These are phyloP conservation scores for Hypocryptadius cinnamomeus DNA, from an alignment of 2,113 vertebrate species.

Conservation along the genomic window DNA sequence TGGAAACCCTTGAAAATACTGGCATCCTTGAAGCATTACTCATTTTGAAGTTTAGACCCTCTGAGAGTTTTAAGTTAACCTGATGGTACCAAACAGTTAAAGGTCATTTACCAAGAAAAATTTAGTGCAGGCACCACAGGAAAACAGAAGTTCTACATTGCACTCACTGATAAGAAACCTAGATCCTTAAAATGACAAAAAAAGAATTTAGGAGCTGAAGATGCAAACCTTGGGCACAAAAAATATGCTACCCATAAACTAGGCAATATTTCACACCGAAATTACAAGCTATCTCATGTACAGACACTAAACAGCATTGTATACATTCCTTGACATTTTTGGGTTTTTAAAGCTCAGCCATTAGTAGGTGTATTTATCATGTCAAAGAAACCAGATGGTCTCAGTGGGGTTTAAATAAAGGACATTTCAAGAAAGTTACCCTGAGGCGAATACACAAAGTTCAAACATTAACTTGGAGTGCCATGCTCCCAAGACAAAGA, in stretches of 20 bases:
- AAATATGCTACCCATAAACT: neutral
- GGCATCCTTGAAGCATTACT: neutral
- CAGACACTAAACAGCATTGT: neutral
- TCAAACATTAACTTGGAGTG: neutral
- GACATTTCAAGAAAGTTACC: neutral
- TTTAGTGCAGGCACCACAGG: neutral
- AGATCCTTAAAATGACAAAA: neutral
- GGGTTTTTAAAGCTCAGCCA: neutral
- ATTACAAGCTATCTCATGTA: neutral
- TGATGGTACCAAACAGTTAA: neutral
- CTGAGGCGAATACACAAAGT: neutral
- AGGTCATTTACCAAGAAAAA: neutral
- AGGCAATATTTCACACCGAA: neutral
- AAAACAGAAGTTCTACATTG: neutral
- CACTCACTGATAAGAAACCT: neutral
- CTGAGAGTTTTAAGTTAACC: neutral
- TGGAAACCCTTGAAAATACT: neutral
- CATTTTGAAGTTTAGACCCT: neutral
- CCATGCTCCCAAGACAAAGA: neutral
- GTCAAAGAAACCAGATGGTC: conserved; percentile 46
- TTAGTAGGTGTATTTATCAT: conserved; percentile 26
- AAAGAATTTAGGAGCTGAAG: neutral
- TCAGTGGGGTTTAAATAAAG: conserved; percentile 12
- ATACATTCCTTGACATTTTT: neutral
- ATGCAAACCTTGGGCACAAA: neutral